Evolutionary conservation across 1,140 invertebrate genomes (phyloP).

Genomic region (Bombus pascuorum): DNA sequence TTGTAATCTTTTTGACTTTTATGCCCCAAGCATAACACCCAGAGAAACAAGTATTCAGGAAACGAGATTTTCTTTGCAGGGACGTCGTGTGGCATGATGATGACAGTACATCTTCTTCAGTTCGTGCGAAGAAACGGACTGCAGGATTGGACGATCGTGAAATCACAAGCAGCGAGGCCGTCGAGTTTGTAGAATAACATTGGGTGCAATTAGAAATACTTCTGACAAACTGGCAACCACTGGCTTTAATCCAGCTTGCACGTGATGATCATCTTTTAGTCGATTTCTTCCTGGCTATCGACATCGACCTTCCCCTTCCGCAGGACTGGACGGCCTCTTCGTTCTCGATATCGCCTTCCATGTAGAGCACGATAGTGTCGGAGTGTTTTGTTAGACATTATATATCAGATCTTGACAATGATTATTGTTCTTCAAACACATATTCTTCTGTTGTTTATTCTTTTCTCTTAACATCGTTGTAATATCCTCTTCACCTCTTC

Average conservation of each 20-base stretch:
- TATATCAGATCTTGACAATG: not conserved
- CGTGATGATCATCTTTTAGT: not conserved
- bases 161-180: not conserved
- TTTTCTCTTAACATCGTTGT: slow-evolving; percentile 7
- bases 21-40: not conserved
- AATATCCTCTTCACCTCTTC: not conserved
- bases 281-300: not conserved
- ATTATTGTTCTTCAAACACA: not conserved
- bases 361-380: not conserved
- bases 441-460: not conserved
- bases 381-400: not conserved
- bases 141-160: not conserved
- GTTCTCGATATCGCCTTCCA: not conserved
- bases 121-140: not conserved
- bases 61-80: slow-evolving; percentile 47
- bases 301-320: too few species aligned
- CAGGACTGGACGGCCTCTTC: not conserved
- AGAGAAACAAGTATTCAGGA: slow-evolving; percentile 15
- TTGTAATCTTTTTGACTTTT: slow-evolving; percentile 1
- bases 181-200: not conserved
- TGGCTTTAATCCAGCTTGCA: not conserved
- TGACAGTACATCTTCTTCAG: not conserved
- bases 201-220: slow-evolving; percentile 9
- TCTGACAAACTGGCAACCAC: not conserved
- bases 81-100: not conserved